Conservation (phyloP, 2,113 vertebrate species). For the Scatophagus argus region DNA sequence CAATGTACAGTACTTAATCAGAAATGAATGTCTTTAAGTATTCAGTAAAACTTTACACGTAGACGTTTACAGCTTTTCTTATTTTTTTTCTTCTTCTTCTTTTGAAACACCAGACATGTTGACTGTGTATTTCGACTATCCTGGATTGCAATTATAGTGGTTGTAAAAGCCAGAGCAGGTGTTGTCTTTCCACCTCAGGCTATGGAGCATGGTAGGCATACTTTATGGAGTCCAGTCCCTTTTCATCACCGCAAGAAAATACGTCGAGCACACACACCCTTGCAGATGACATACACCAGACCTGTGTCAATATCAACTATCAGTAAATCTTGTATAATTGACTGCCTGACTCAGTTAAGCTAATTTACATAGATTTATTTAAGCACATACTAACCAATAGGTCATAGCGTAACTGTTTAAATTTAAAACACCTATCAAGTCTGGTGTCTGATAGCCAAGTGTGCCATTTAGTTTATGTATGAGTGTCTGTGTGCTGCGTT, state of each 20-base stretch:
- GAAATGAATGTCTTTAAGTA: slow-evolving; percentile 72
- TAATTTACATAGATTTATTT: slow-evolving; percentile 40
- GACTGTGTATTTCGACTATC: slow-evolving; percentile 66
- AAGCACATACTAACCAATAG: slow-evolving; percentile 44
- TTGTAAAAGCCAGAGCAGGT: slow-evolving; percentile 79
- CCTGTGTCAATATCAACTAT: slow-evolving; percentile 51
- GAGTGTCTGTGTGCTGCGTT: slow-evolving; percentile 56
- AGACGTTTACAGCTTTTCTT: slow-evolving; percentile 56
- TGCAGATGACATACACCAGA: slow-evolving; percentile 56
- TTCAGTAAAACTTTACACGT: slow-evolving; percentile 68
- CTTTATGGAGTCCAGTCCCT: slow-evolving; percentile 72
- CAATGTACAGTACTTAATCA: slow-evolving; percentile 79
- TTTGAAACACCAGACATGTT: slow-evolving; percentile 68
- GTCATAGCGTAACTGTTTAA: slow-evolving; percentile 42
- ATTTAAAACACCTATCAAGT: slow-evolving; percentile 41
- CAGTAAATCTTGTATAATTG: slow-evolving; percentile 52
- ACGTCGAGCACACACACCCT: slow-evolving; percentile 55
- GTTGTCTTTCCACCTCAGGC: slow-evolving; percentile 69
- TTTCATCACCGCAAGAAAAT: slow-evolving; percentile 67
- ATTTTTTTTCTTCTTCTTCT: slow-evolving; percentile 39
- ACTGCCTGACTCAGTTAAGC: slow-evolving; percentile 44
- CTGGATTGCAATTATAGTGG: slow-evolving; percentile 76
- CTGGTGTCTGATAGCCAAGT: slow-evolving; percentile 60
- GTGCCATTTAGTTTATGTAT: slow-evolving; percentile 52
- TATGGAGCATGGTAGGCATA: slow-evolving; percentile 60